Base-by-base conservation (phyloP, 2,888 invertebrate genomes). In the Folsomia manolachei region DNA sequence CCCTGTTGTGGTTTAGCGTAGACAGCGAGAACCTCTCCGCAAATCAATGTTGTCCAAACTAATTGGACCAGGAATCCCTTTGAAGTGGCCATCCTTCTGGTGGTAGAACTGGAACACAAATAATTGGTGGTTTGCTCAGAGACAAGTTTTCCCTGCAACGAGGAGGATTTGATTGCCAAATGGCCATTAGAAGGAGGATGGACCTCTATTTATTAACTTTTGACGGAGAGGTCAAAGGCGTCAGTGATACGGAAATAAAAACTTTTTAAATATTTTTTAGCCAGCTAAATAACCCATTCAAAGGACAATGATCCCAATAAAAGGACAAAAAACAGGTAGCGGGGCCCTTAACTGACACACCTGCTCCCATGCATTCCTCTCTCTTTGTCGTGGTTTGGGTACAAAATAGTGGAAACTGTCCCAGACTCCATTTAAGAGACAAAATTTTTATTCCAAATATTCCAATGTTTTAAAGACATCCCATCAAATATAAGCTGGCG, bases 11-110 rank as follows among this genome's bases (percentile, higher is more conserved):
- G 63, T 63, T 63, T 63, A 25, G 27, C 14, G 4, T 19, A 25
- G 62, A 62, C 62, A n/a, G n/a, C n/a, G n/a, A 63, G 27, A 14
- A 63, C 63, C 18, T 27, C 27, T 63, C 27, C 63, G 63, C 63
- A 63, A 63, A 63, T 19, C 26, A 63, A 63, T 27, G n/a, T 27
- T 25, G 27, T 26, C 27, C 26, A 25, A 25, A 63, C 27, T 27
- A 63, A 63, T 26, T 26, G 63, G 21, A 63, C 27, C 25, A 63
- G 63, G 21, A 63, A 2, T 14, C 63, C 18, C 27, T 27, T 25
- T 27, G 56, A 56, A 56, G 18, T 56, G 18, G 56, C 56, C 56
- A 56, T 56, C 4, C 4, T 56, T 56, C 19, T 7, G 4, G 19
- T 9, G 14, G 4, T 14, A 39, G 14, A 39, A 39, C 39, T 39